Evolutionary conservation across 2,888 invertebrate species (phyloP).

Genomic region (Amitus sp.): DNA sequence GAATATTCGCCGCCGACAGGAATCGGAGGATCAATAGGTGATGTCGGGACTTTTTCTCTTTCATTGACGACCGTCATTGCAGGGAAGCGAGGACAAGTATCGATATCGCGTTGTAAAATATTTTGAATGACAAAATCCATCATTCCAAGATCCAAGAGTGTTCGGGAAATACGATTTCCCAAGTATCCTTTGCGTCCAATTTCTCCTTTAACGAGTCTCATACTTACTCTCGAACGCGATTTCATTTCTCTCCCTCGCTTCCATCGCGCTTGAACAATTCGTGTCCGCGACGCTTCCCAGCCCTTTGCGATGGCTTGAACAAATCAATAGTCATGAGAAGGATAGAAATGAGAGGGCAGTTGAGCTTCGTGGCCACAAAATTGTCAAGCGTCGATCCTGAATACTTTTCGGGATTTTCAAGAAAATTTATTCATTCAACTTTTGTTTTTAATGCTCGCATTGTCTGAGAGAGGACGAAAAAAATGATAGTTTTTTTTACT

Average conservation of each 20-base stretch:
- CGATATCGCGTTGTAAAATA: background rate
- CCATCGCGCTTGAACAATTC: constrained; percentile 40
- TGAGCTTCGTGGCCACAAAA: constrained; percentile 31
- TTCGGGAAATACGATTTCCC: background rate
- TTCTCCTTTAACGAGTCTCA: constrained; percentile 23
- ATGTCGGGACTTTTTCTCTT: no score
- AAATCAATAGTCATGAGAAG: constrained; percentile 52
- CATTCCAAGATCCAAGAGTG: background rate
- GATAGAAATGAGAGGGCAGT: constrained; percentile 41
- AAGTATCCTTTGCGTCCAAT: background rate
- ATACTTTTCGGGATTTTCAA: constrained; percentile 3
- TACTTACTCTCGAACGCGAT: constrained; percentile 39
- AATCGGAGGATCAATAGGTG: no score
- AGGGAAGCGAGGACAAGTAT: no score
- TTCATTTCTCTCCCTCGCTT: constrained; percentile 29
- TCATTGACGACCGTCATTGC: no score
- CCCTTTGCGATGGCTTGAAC: constrained; percentile 29
- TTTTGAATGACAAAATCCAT: background rate
- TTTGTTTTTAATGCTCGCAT: no score
- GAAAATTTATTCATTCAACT: background rate
- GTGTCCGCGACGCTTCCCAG: constrained; percentile 30
- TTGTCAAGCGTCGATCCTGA: constrained; percentile 22
- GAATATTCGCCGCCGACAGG: no score
- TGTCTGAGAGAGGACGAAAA: no score
- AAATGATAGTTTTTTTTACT: no score